Evolutionary conservation across 2,797 vertebrate species (phyloP), one percentile per base, ranked within the genome.

Genomic region (Pteropus rufus): DNA sequence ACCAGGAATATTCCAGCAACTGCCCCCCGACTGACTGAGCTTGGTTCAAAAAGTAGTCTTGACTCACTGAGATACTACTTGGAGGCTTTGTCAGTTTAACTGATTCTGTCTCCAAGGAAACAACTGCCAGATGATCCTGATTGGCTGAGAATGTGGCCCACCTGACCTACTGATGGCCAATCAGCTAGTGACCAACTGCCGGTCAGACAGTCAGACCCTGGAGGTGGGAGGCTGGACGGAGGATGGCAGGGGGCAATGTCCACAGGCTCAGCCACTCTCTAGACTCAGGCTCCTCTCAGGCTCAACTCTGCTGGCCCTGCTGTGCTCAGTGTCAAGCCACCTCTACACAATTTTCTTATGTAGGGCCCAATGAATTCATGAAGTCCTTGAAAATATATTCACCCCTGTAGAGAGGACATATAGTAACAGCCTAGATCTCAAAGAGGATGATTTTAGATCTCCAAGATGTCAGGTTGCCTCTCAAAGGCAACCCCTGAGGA

Each of bases 61-160:
- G 41, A 73, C 29, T 23, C 31, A 4, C 23, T 0, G 34, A 39
- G 72, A 31, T 24, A 2, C 31, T 2, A 60, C 41, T 41, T 12
- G 4, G 60, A 62, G 62, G 11, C 49, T n/a, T 52, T 64, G 60
- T 41, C n/a, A 0, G 88, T 95, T 95, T 44, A 96, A 93, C 88
- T 29, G 83, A 73, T 58, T 72, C 77, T 7, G 5, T 49, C 52
- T 86, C 29, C 58, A 46, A 12, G 73, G n/a, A 44, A 24, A 54
- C 75, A 92, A 62, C 52, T 92, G 79, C 80, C 1, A 0, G 15
- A 26, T 21, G 56, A n/a, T 77, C 34, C 82, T 91, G 56, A 94
- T 46, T 95, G 89, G 92, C 86, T 62, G 52, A 64, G 62, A 12
- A 7, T 1, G 1, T 1, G 7, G 39, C 23, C 12, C 75, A 21